A percentile compares a stretch with the other conserved stretches of the same genome.
phyloP scores from a whole-genome alignment of 2,888 invertebrate genomes.

The Nymphalis urticae region DNA sequence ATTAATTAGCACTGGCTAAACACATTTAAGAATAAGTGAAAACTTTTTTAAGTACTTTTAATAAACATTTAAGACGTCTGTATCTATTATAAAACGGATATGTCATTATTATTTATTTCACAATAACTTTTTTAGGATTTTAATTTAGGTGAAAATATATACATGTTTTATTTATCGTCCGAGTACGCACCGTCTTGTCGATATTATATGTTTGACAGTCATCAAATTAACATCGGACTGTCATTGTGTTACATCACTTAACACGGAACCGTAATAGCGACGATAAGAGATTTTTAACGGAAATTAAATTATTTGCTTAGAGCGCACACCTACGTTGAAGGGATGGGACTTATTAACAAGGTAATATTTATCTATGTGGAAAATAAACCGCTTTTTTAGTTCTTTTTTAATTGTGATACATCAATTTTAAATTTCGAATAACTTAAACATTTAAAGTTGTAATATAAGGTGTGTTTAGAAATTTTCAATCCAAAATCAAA shows the following conservation, averaged over 20 bases:
- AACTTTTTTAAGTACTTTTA: slow-evolving; percentile 14
- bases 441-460: not conserved
- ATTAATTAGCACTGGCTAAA: slow-evolving; percentile 34
- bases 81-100: not conserved
- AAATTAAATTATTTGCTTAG: slow-evolving; percentile 60
- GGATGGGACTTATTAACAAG: slow-evolving; percentile 30
- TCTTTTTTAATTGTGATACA: not conserved
- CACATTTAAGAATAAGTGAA: slow-evolving; percentile 24
- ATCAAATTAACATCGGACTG: slow-evolving; percentile 71
- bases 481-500: not conserved
- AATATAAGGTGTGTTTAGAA: not conserved
- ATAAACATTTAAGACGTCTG: not conserved
- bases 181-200: slow-evolving; percentile 26
- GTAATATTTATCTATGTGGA: slow-evolving; percentile 20
- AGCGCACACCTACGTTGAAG: slow-evolving; percentile 28
- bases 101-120: too few species aligned
- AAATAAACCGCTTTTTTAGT: slow-evolving; percentile 5
- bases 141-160: not conserved
- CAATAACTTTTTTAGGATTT: too few species aligned
- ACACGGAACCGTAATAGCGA: slow-evolving; percentile 59
- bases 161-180: slow-evolving; percentile 10
- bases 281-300: slow-evolving; percentile 63
- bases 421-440: not conserved
- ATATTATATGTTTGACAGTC: slow-evolving; percentile 54
- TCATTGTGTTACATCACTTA: slow-evolving; percentile 64